Conservation (phyloP, 2,888 invertebrate species). For the Meghimatium bilineatum region DNA sequence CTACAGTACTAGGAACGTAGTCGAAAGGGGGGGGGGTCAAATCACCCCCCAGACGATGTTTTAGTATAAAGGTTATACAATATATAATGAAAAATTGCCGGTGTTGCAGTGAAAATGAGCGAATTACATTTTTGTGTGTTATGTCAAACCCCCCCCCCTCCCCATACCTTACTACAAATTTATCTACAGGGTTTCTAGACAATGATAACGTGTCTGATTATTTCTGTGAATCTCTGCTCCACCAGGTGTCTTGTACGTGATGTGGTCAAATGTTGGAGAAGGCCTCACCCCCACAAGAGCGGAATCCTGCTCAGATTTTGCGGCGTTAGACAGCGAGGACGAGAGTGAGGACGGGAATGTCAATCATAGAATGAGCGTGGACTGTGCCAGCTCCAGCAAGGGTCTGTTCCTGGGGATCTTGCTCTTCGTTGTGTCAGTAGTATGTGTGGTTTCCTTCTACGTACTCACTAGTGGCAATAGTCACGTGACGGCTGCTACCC, state of each 20-base stretch:
- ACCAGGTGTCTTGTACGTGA: constrained; percentile 89
- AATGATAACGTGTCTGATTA: too few relatives aligned
- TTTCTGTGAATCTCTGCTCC: too few relatives aligned
- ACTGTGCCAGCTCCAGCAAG: constrained; percentile 94
- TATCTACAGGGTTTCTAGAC: too few relatives aligned
- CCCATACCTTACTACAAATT: too few relatives aligned
- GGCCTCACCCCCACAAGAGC: background rate
- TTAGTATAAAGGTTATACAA: too few relatives aligned
- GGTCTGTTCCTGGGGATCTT: constrained; percentile 85
- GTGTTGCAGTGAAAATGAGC: too few relatives aligned
- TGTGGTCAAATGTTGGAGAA: constrained; percentile 89
- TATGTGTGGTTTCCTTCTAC: constrained; percentile 92
- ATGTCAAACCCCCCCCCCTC: too few relatives aligned
- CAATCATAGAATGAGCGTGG: constrained; percentile 79
- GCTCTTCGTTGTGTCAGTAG: constrained; percentile 81
- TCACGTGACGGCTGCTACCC: constrained; percentile 80
- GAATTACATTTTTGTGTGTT: too few relatives aligned
- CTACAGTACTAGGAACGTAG: too few relatives aligned
- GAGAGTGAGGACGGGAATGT: constrained; percentile 45
- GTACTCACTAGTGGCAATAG: constrained; percentile 88
- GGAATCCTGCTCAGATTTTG: constrained; percentile 34
- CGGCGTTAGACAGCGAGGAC: constrained; percentile 15
- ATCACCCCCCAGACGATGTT: too few relatives aligned
- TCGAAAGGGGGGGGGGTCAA: too few relatives aligned
- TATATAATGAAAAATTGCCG: too few relatives aligned